Evolutionary conservation across 2,797 vertebrate genomes (phyloP).

Genomic region (Manis pentadactyla): DNA sequence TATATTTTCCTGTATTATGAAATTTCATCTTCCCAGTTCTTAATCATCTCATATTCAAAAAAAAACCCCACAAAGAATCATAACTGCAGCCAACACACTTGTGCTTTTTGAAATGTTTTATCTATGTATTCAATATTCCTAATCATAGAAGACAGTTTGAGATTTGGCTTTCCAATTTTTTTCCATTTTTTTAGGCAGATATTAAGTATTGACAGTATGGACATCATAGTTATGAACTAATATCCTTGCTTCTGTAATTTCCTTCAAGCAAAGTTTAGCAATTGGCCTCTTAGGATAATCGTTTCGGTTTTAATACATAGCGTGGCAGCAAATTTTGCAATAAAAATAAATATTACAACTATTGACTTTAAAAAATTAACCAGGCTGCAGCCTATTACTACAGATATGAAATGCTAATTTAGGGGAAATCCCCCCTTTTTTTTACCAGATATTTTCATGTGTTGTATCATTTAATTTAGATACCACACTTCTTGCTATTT

Average conservation of each 20-base stretch:
- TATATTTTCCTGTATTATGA: background rate
- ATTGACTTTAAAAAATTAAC: background rate
- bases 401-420: background rate
- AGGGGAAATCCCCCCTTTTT: background rate
- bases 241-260: background rate
- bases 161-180: background rate
- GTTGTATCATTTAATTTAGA: background rate
- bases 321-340: background rate
- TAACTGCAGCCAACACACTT: background rate
- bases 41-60: background rate
- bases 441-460: background rate
- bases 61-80: background rate
- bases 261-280: background rate
- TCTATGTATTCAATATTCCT: background rate
- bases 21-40: background rate
- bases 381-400: background rate
- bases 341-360: background rate
- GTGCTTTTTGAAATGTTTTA: background rate
- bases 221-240: background rate
- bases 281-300: background rate
- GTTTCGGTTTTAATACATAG: background rate
- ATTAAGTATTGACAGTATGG: background rate
- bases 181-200: background rate
- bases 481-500: background rate
- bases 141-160: background rate